Base-by-base conservation (phyloP, 2,113 vertebrate genomes). In the Pseudorhombus dupliciocellatus region DNA sequence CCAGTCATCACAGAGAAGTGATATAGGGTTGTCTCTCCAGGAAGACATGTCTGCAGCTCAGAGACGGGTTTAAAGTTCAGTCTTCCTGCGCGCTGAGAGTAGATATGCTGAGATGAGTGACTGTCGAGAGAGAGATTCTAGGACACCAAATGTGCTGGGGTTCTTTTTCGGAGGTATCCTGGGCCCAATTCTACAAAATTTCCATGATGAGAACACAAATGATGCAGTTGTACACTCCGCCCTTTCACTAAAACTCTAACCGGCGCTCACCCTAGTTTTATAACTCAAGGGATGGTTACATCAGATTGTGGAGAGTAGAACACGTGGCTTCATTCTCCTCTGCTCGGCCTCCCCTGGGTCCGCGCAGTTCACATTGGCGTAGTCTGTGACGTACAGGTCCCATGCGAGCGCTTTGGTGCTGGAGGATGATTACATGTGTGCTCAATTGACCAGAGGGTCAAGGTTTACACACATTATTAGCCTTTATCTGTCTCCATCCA, bases 261-360 rank as follows among this genome's bases (percentile, higher is more conserved):
- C 16, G 14, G 53, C 20, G 3, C 65, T 87, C 66, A 83, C 53
- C 73, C 80, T 54, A 66, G 55, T 80, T 88, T 67, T 31, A 68
- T 9, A 14, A 34, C 84, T 80, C 65, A 16, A 6, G 71, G 83
- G 78, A 82, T 4, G 53, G 62, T 86, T 88, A 80, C 83, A 77
- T 86, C 63, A 88, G 56, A 70, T 26, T 18, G 11, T 51, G 14
- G 52, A n/a, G 64, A 10, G 68, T 82, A 58, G 31, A 74, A 50
- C 69, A 77, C 1, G 25, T 66, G 70, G 64, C 64, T 59, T 78
- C 44, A 26, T 80, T 79, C 54, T 75, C 40, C 12, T 53, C 70
- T 7, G 11, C 46, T n/a, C 1, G 0, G 46, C 44, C 52, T 68
- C 78, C 67, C 42, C 52, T 31, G 57, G 53, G 77, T 68, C 11